Percentiles rank a stretch among this genome's conserved stretches.
Evolutionary conservation across 2,113 vertebrate species (phyloP).

Genomic region (Sprattus sprattus): DNA sequence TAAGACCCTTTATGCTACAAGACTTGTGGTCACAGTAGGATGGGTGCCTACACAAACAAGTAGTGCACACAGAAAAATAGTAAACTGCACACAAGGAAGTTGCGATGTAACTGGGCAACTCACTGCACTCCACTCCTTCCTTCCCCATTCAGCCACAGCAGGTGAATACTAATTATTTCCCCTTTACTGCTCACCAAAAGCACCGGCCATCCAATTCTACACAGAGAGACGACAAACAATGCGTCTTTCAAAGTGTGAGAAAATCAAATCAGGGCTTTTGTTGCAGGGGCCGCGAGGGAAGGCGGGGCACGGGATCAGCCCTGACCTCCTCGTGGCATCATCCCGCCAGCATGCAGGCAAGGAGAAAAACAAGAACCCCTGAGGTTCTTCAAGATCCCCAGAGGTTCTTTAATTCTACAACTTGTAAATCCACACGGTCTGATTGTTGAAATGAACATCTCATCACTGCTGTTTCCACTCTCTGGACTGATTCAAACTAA

Average conservation of each 20-base stretch:
- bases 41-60: background rate
- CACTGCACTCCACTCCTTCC: conserved; percentile 45
- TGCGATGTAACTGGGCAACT: conserved; percentile 24
- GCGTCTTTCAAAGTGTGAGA: conserved; percentile 71
- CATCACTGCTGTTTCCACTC: background rate
- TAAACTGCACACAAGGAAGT: background rate
- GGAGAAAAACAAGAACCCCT: background rate
- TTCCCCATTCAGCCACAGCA: conserved; percentile 68
- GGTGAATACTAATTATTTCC: conserved; percentile 77
- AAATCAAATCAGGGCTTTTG: conserved; percentile 65
- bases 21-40: background rate
- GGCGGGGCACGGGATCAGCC: background rate
- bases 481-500: background rate
- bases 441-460: background rate
- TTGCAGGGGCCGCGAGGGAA: background rate
- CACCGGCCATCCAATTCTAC: conserved; percentile 65
- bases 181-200: conserved; percentile 67
- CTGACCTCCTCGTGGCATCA: background rate
- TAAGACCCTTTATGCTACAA: background rate
- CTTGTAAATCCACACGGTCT: background rate
- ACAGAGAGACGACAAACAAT: conserved; percentile 67
- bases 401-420: background rate
- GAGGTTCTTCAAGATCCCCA: too few species aligned
- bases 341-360: background rate
- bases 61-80: background rate